These are phyloP conservation scores for Eurypyga helias DNA, from an alignment of 2,113 vertebrate genomes.

Conservation along the genomic window DNA sequence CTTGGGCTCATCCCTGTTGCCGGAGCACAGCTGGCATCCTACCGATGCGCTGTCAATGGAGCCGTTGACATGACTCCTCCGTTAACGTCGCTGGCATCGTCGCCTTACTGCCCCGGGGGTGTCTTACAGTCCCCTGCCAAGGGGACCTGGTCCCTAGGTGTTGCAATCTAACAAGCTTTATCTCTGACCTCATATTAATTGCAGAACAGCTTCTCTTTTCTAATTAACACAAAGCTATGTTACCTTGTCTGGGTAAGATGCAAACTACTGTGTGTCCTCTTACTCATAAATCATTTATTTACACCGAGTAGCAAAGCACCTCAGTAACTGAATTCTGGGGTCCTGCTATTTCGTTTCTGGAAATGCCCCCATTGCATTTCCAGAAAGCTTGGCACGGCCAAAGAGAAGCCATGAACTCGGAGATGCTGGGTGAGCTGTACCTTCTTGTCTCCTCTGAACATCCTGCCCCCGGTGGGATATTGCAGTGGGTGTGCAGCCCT, in stretches of 20 bases:
- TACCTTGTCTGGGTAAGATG: conserved; percentile 3
- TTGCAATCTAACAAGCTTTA: background rate
- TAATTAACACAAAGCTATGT: conserved; percentile 23
- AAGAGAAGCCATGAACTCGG: rapidly evolving
- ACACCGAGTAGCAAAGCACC: background rate
- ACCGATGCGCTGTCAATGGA: rapidly evolving
- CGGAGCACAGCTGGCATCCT: background rate
- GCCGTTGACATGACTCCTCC: rapidly evolving
- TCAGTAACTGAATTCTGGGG: background rate
- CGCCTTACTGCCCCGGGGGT: background rate
- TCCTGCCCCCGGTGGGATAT: background rate
- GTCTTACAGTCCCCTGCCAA: background rate
- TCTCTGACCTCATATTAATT: conserved; percentile 21
- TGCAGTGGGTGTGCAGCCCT: background rate
- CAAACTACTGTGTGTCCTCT: background rate
- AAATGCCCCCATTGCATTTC: background rate
- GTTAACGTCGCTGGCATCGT: background rate
- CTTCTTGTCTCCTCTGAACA: background rate
- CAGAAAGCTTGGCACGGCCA: background rate
- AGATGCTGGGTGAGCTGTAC: background rate
- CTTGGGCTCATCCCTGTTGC: background rate
- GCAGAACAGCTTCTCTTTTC: background rate
- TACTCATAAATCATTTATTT: conserved; percentile 47
- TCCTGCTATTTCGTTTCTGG: background rate
- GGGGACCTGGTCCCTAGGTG: background rate